These are phyloP conservation scores for Heliconius ethilla DNA, from an alignment of 2,888 invertebrate species.

Conservation along the genomic window DNA sequence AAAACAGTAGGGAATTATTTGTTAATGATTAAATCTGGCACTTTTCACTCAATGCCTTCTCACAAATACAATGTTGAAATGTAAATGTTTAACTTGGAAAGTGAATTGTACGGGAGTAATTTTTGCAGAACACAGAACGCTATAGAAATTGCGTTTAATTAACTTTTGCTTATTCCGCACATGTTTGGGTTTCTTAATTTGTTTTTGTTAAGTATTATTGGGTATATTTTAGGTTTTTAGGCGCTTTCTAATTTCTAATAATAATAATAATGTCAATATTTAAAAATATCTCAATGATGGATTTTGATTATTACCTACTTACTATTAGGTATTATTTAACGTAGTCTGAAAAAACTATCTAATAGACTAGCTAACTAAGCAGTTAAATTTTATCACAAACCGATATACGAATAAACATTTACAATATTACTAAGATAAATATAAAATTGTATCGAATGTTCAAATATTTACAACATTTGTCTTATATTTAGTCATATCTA, in stretches of 20 bases:
- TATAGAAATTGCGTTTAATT: slow-evolving; percentile 32
- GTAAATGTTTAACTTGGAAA: slow-evolving; percentile 35
- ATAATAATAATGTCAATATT: background rate
- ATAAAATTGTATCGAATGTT: background rate
- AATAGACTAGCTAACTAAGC: too few relatives aligned
- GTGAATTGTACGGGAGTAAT: slow-evolving; percentile 31
- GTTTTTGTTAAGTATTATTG: slow-evolving; percentile 30
- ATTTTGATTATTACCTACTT: too few relatives aligned
- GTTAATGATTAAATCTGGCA: slow-evolving; percentile 37
- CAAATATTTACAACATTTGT: background rate
- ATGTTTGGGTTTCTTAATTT: slow-evolving; percentile 36
- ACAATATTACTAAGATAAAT: background rate
- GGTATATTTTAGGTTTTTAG: slow-evolving; percentile 19
- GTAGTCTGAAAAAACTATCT: too few relatives aligned
- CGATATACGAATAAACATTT: too few relatives aligned
- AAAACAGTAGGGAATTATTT: slow-evolving; percentile 33
- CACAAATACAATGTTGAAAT: slow-evolving; percentile 34
- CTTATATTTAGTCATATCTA: too few relatives aligned
- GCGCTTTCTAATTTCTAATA: background rate
- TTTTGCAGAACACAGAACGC: slow-evolving; percentile 29
- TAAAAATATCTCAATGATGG: too few relatives aligned
- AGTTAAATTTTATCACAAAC: too few relatives aligned
- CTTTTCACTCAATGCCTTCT: slow-evolving; percentile 32
- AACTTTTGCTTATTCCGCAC: slow-evolving; percentile 32
- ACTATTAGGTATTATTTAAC: too few relatives aligned